These are phyloP conservation scores for Tachyglossus aculeatus DNA, from an alignment of 2,797 vertebrate genomes.

Conservation along the genomic window DNA sequence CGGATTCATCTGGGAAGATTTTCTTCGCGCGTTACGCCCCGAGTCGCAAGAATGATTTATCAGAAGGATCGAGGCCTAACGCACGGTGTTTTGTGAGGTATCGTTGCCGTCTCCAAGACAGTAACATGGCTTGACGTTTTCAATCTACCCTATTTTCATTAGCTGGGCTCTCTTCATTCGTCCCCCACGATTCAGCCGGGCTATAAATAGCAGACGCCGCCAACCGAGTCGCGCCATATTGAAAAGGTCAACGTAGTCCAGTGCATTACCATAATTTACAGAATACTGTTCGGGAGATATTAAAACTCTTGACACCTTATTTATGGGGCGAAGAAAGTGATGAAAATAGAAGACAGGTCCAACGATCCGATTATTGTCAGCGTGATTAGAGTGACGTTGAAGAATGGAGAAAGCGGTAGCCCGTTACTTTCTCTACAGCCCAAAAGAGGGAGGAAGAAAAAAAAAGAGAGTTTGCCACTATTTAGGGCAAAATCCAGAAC, in stretches of 20 bases:
- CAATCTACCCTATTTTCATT: slow-evolving; percentile 70
- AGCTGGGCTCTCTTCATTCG: slow-evolving; percentile 56
- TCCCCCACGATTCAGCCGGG: slow-evolving; percentile 40
- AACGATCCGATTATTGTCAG: slow-evolving; percentile 27
- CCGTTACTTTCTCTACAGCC: slow-evolving; percentile 36
- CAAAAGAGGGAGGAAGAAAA: not conserved
- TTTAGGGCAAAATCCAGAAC: no score
- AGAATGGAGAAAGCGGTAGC: slow-evolving; percentile 6
- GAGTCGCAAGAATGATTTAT: slow-evolving; percentile 72
- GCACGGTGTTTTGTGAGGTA: slow-evolving; percentile 60
- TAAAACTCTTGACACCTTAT: slow-evolving; percentile 65
- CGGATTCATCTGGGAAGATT: slow-evolving; percentile 67
- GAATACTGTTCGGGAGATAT: slow-evolving; percentile 57
- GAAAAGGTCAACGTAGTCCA: slow-evolving; percentile 70
- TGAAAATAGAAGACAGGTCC: slow-evolving; percentile 55
- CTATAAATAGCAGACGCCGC: slow-evolving; percentile 70
- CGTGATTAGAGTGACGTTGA: slow-evolving; percentile 8
- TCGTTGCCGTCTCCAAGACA: slow-evolving; percentile 20
- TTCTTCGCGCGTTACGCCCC: slow-evolving; percentile 74
- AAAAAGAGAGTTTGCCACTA: not conserved
- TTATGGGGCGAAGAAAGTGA: slow-evolving; percentile 60
- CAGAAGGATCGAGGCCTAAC: slow-evolving; percentile 58
- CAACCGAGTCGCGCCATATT: slow-evolving; percentile 70
- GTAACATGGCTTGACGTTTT: slow-evolving; percentile 59
- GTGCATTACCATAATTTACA: slow-evolving; percentile 69